These are phyloP conservation scores for Gulo gulo DNA, from an alignment of 2,113 vertebrate species.

Conservation along the genomic window DNA sequence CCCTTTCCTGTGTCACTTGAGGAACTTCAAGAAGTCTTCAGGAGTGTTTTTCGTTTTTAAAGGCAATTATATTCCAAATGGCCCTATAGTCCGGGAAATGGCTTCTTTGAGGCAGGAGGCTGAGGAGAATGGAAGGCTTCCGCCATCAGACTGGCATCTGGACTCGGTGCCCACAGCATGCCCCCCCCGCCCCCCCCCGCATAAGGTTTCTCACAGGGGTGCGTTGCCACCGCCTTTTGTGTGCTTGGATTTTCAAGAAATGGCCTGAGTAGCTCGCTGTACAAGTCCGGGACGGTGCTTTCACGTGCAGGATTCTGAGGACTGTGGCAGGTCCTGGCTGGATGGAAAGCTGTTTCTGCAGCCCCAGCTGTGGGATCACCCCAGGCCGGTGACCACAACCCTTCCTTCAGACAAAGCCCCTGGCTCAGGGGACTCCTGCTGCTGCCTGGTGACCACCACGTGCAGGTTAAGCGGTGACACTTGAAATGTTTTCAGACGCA, in stretches of 20 bases:
- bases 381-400: not conserved
- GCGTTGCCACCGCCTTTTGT: rapidly evolving
- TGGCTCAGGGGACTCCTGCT: rapidly evolving
- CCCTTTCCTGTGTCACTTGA: rapidly evolving
- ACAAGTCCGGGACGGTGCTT: rapidly evolving
- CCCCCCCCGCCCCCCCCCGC: rapidly evolving
- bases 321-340: not conserved
- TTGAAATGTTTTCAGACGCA: not conserved
- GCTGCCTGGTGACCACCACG: rapidly evolving
- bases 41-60: not conserved
- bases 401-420: not conserved
- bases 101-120: no score
- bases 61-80: not conserved
- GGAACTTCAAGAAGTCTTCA: no score
- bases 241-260: not conserved
- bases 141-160: no score
- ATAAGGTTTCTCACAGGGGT: rapidly evolving
- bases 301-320: not conserved
- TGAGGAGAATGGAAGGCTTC: not conserved
- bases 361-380: not conserved
- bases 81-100: no score
- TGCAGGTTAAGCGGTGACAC: not conserved
- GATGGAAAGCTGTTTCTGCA: not conserved
- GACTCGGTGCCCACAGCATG: rapidly evolving
- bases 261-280: not conserved